Percentiles rank a stretch among this genome's conserved stretches.
Conservation (phyloP, 1,140 invertebrate genomes). For the Cyrtorhinus lividipennis region DNA sequence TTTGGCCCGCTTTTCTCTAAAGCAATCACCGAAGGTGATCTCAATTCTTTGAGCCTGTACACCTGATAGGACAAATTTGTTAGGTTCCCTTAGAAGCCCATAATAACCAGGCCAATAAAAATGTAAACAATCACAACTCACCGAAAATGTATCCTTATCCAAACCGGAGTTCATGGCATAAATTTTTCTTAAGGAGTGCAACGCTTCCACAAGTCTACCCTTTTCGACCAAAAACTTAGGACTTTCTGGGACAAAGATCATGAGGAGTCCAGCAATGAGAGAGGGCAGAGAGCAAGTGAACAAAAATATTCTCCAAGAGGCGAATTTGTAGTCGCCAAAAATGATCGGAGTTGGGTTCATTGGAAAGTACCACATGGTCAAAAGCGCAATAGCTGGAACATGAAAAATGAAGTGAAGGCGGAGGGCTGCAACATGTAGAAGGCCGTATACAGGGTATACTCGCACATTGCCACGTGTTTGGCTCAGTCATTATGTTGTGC, state of each 20-base stretch:
- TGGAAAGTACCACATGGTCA: background rate
- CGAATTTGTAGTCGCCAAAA: background rate
- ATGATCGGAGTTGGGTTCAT: background rate
- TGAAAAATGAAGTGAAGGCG: too few species aligned
- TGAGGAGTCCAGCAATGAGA: conserved; percentile 62
- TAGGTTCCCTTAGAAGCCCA: too few species aligned
- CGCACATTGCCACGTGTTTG: too few species aligned
- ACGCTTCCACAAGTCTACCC: conserved; percentile 58
- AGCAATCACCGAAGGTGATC: too few species aligned
- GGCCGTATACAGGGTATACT: too few species aligned
- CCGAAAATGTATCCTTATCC: conserved; percentile 50
- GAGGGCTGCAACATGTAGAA: too few species aligned
- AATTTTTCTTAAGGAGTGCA: conserved; percentile 62
- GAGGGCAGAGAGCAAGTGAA: conserved; percentile 73
- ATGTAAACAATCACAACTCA: too few species aligned
- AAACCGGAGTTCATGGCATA: conserved; percentile 65
- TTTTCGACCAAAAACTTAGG: conserved; percentile 72
- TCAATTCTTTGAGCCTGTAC: too few species aligned
- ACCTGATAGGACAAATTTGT: too few species aligned
- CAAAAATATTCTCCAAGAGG: conserved; percentile 74
- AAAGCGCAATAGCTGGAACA: background rate
- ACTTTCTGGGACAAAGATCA: conserved; percentile 76
- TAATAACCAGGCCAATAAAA: too few species aligned
- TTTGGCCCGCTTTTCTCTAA: too few species aligned
- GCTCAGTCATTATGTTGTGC: too few species aligned